Base-by-base conservation (phyloP, 2,888 invertebrate species). In the Aphidoletes aphidimyza region DNA sequence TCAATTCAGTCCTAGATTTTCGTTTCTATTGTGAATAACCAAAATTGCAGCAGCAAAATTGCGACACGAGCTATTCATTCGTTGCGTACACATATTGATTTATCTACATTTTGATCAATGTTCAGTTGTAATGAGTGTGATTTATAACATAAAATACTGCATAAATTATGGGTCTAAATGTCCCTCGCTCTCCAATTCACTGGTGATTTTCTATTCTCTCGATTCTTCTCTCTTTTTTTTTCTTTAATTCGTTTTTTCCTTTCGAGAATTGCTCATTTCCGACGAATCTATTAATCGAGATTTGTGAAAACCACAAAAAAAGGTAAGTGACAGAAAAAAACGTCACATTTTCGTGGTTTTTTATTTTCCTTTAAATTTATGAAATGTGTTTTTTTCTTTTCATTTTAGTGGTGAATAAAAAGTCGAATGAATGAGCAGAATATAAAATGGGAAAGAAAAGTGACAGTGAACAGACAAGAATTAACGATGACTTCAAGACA, bases 401-500 rank as follows among this genome's bases (percentile, higher is more conserved):
- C 54, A 54, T 26, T 54, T 47, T 47, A 3, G 19, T 26, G n/a
- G 54, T 26, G 22, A 54, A n/a, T n/a, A n/a, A n/a, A n/a, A n/a
- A n/a, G n/a, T n/a, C n/a, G n/a, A n/a, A n/a, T n/a, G 54, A 54
- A 8, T 26, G 54, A 26, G 54, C 9, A 5, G 54, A 26, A 2
- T 8, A 11, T 39, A 11, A 39, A 39, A 39, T 8, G 39, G 17
- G 19, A 47, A 17, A 47, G 19, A 47, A 47, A 26, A 54, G n/a
- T 54, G 54, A 22, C 54, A 54, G 54, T 22, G 22, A 54, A 14
- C n/a, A 54, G 54, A 26, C 54, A 54, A 26, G 36, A 78, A 36
- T 78, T 78, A 78, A 78, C 36, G 36, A 78, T 78, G 78, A 78
- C 78, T 36, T 78, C 17, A 9, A 78, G 36, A 54, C 54, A 54